phyloP scores from a whole-genome alignment of 64 coral and sea anemone species.

The Pocillopora damicornis region DNA sequence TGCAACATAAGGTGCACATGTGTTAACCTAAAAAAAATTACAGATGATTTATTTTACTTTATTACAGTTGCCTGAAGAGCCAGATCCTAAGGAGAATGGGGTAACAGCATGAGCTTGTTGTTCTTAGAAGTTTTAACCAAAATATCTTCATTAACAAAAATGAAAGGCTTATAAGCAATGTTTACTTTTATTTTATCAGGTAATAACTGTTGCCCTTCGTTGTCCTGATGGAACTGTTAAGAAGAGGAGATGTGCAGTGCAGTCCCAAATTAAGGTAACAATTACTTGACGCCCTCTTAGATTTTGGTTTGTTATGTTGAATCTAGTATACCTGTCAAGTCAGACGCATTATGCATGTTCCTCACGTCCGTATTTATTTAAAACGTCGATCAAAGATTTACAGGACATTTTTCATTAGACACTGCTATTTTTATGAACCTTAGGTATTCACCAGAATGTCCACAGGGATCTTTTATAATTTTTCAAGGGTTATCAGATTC shows the following conservation, averaged over 20 bases:
- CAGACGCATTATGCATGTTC: background rate
- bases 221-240: slow-evolving; percentile 43
- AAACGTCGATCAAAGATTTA: too few species aligned
- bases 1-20: too few species aligned
- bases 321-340: background rate
- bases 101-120: background rate
- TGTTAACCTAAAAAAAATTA: too few species aligned
- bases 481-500: too few species aligned
- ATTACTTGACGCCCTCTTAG: background rate
- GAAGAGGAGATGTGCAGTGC: slow-evolving; percentile 41
- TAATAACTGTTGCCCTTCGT: slow-evolving; percentile 50
- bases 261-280: slow-evolving; percentile 35
- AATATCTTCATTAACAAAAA: background rate
- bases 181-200: background rate
- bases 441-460: too few species aligned
- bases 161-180: background rate
- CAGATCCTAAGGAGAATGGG: too few species aligned
- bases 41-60: too few species aligned
- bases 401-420: too few species aligned
- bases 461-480: too few species aligned
- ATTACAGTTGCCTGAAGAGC: too few species aligned
- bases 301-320: background rate
- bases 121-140: background rate
- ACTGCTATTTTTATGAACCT: too few species aligned
- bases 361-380: too few species aligned